Conservation (phyloP, 2,888 invertebrate genomes). For the Euclidia mi region DNA sequence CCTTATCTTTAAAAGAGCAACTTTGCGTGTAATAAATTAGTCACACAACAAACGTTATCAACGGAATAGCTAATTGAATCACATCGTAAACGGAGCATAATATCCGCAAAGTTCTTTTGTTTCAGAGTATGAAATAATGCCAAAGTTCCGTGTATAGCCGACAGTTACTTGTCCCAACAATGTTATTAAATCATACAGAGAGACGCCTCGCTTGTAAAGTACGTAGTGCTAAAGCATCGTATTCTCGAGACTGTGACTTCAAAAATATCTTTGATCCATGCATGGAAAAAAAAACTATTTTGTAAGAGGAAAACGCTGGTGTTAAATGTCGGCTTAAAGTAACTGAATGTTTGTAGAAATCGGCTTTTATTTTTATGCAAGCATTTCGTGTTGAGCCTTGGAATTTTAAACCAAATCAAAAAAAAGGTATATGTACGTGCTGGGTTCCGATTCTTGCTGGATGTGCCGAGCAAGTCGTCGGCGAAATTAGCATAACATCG, state of each 20-base stretch:
- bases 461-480: no score
- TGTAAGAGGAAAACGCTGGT: constrained; percentile 1
- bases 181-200: constrained; percentile 64
- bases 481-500: no score
- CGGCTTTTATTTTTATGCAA: no score
- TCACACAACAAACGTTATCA: constrained; percentile 33
- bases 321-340: no score
- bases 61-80: constrained; percentile 39
- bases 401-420: no score
- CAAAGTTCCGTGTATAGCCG: constrained; percentile 53
- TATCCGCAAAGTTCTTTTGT: constrained; percentile 49
- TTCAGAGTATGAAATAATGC: constrained; percentile 59
- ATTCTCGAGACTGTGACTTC: constrained; percentile 28
- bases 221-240: constrained; percentile 43
- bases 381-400: no score
- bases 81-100: constrained; percentile 39
- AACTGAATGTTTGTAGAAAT: no score
- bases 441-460: no score
- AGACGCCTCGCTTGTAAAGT: constrained; percentile 51
- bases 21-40: constrained; percentile 36
- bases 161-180: constrained; percentile 60
- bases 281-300: constrained; percentile 1
- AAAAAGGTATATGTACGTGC: no score
- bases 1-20: constrained; percentile 37
- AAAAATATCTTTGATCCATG: constrained; percentile 45